A percentile compares a stretch with the other conserved stretches of the same genome.
Conservation (phyloP, 2,113 vertebrate species). For the Columbina picui region DNA sequence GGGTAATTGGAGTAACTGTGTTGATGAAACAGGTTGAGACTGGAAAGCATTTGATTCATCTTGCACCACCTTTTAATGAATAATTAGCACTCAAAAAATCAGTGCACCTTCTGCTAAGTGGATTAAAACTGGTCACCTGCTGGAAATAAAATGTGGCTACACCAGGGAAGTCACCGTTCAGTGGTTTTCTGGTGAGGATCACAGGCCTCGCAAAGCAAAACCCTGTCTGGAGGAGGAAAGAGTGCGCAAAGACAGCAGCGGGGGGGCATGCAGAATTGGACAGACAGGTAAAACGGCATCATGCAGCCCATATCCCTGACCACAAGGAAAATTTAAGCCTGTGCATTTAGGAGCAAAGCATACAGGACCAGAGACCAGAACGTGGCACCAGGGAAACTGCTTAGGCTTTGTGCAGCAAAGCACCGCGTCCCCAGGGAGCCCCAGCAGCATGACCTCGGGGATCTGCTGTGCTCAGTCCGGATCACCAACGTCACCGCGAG, state of each 20-base stretch:
- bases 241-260: not conserved
- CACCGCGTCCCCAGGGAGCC: accelerated
- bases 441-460: not conserved
- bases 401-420: not conserved
- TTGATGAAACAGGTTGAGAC: conserved; percentile 26
- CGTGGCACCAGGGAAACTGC: not conserved
- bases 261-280: not conserved
- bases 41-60: conserved; percentile 34
- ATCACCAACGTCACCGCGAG: accelerated
- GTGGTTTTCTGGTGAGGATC: not conserved
- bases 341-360: not conserved
- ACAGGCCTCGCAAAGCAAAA: conserved; percentile 7
- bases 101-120: conserved; percentile 38
- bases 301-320: not conserved
- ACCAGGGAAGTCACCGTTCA: not conserved
- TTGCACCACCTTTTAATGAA: conserved; percentile 28
- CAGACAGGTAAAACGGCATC: not conserved
- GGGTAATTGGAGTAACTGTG: conserved; percentile 48
- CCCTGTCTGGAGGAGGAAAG: not conserved
- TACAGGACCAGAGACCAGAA: not conserved
- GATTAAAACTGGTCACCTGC: conserved; percentile 57
- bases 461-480: not conserved
- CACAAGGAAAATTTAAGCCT: not conserved
- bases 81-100: conserved; percentile 44
- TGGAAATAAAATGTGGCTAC: conserved; percentile 19